phyloP scores from a whole-genome alignment of 2,888 invertebrate genomes.

The Epistrophe eligans region DNA sequence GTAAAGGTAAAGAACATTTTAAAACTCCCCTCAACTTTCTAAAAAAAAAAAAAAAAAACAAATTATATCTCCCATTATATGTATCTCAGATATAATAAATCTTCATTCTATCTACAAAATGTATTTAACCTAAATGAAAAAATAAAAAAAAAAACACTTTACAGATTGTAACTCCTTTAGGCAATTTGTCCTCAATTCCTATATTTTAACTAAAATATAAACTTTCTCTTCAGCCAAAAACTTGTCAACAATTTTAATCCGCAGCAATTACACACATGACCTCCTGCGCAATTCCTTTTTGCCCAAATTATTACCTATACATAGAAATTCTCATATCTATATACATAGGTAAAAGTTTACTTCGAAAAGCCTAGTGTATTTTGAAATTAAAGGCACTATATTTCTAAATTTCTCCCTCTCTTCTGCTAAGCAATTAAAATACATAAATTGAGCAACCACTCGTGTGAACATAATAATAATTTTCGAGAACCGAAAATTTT shows the following conservation, averaged over 20 bases:
- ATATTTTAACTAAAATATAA: slow-evolving; percentile 26
- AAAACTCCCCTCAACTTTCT: background rate
- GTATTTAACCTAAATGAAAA: background rate
- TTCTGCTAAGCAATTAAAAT: slow-evolving; percentile 65
- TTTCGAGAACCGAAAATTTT: slow-evolving; percentile 48
- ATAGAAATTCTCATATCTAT: background rate
- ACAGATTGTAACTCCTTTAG: slow-evolving; percentile 32
- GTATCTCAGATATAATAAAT: background rate
- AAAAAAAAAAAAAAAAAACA: background rate
- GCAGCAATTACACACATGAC: slow-evolving; percentile 65
- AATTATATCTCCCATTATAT: background rate
- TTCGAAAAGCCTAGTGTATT: slow-evolving; percentile 6
- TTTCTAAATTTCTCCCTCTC: background rate
- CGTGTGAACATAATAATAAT: slow-evolving; percentile 72
- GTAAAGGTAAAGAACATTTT: background rate
- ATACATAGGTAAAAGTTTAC: slow-evolving; percentile 54
- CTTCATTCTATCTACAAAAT: background rate
- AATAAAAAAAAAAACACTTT: background rate
- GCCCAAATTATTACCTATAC: slow-evolving; percentile 10
- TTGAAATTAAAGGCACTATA: slow-evolving; percentile 58
- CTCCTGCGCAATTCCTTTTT: slow-evolving; percentile 22
- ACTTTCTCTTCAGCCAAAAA: slow-evolving; percentile 53
- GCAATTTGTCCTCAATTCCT: slow-evolving; percentile 38
- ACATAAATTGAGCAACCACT: slow-evolving; percentile 74
- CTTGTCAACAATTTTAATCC: slow-evolving; percentile 62